phyloP scores from a whole-genome alignment of 2,888 invertebrate species.

The Epirrita christyi region DNA sequence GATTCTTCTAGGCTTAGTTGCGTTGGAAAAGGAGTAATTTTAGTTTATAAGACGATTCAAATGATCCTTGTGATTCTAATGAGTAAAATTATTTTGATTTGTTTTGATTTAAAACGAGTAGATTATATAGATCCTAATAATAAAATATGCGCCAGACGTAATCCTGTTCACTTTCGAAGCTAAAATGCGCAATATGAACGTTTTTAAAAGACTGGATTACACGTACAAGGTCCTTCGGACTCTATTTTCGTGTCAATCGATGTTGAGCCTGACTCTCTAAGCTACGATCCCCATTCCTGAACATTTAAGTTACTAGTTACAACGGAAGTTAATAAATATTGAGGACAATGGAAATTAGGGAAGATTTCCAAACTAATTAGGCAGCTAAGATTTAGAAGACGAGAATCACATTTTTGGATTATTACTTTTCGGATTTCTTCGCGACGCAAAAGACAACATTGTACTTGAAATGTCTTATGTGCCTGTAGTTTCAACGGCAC shows the following conservation, averaged over 20 bases:
- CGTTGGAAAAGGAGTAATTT: too few species aligned
- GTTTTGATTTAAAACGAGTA: background rate
- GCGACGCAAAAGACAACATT: too few species aligned
- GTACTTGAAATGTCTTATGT: background rate
- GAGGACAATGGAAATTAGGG: constrained; percentile 2
- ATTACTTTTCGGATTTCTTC: too few species aligned
- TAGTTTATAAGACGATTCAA: too few species aligned
- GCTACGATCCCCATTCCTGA: constrained; percentile 10
- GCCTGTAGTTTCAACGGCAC: too few species aligned
- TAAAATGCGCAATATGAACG: constrained; percentile 15
- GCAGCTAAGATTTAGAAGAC: too few species aligned
- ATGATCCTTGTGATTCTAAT: too few species aligned
- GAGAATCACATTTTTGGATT: too few species aligned
- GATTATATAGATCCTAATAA: too few species aligned
- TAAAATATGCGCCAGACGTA: background rate
- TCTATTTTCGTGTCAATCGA: constrained; percentile 36
- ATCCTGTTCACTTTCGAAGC: constrained; percentile 17
- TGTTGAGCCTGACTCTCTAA: constrained; percentile 12
- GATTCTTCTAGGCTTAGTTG: too few species aligned
- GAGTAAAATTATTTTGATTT: too few species aligned
- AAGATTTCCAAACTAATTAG: background rate
- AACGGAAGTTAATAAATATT: constrained; percentile 18
- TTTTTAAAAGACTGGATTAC: constrained; percentile 14
- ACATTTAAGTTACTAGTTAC: constrained; percentile 13
- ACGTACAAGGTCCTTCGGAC: constrained; percentile 28